Base-by-base conservation (phyloP, 64 coral and sea anemone genomes). In the Hydrozoanthus tunicans region DNA sequence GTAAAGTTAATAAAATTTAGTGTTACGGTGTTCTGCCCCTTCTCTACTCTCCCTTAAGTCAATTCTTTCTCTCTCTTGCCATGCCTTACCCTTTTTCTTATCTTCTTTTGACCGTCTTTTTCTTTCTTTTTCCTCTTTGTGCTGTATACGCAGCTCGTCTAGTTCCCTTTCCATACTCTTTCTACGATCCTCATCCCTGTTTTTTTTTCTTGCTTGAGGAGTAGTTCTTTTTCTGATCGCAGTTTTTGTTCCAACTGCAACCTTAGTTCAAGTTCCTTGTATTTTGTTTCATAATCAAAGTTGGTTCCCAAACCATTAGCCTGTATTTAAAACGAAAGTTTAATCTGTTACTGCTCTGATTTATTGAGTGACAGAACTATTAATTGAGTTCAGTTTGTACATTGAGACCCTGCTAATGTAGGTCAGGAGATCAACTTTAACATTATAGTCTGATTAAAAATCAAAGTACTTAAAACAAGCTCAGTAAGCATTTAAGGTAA, bases 1-100 rank as follows among this genome's bases (percentile, higher is more conserved):
- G 0, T 43, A 43, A 43, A 43, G 32, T 43, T 43, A 43, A 43
- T 43, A 43, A 43, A 2, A 43, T 43, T 43, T 43, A 43, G 0
- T 43, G 32, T 43, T 43, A 43, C 0, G 32, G 32, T 71, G 68
- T 71, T 71, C 20, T 71, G 68, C 68, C 20, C 26, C 68, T 23
- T 71, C 68, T 71, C 68, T 2, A 43, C 32, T 71, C 26, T 24
- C 68, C 68, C 68, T 71, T 71, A 43, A 43, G 32, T 71, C 68
- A 71, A 71, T 71, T 24, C 68, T 71, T 23, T 71, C n/a, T 71
- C 68, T 71, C 68, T 71, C 68, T 71, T 71, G n/a, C n/a, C 20
- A 20, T 71, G 68, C 68, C 68, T 71, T 71, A 20, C n/a, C 68
- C n/a, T 24, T 71, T 71, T 71, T 7, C 26, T 71, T 67, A 15